Evolutionary conservation across 2,797 vertebrate genomes (phyloP).

Genomic region (Sciaenops ocellatus): DNA sequence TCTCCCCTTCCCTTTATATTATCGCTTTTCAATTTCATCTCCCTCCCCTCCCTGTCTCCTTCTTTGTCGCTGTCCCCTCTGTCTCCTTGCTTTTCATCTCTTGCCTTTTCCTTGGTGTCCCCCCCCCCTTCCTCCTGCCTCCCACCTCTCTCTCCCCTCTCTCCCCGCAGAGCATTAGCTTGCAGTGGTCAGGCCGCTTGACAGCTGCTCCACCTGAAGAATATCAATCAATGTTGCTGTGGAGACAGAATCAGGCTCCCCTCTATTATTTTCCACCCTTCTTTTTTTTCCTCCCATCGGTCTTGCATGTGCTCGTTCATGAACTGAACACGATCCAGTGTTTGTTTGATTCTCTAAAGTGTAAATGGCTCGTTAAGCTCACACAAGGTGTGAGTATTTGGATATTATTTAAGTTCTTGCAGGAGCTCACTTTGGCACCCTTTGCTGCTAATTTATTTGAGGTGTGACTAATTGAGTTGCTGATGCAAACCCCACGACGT

Average conservation of each 20-base stretch:
- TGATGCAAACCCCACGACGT: conserved; percentile 57
- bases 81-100: conserved; percentile 62
- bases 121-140: neutral
- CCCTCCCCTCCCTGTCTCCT: conserved; percentile 50
- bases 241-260: conserved; percentile 85
- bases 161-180: conserved; percentile 83
- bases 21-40: conserved; percentile 76
- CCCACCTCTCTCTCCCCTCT: conserved; percentile 49
- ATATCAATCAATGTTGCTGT: conserved; percentile 92
- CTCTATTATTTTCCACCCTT: conserved; percentile 54
- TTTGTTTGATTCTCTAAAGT: conserved; percentile 47
- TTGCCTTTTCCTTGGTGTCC: conserved; percentile 57
- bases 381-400: conserved; percentile 32
- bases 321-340: conserved; percentile 12
- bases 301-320: conserved; percentile 13
- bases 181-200: conserved; percentile 86
- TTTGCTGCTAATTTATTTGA: conserved; percentile 70
- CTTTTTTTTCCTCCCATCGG: conserved; percentile 21
- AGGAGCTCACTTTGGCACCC: conserved; percentile 29
- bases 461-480: conserved; percentile 74
- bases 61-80: conserved; percentile 63
- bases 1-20: conserved; percentile 25
- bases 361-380: conserved; percentile 42
- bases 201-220: conserved; percentile 91
- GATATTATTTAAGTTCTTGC: conserved; percentile 40